Evolutionary conservation across 2,888 invertebrate species (phyloP), one percentile per base, ranked within the genome.

Genomic region (Brachylomia viminalis): DNA sequence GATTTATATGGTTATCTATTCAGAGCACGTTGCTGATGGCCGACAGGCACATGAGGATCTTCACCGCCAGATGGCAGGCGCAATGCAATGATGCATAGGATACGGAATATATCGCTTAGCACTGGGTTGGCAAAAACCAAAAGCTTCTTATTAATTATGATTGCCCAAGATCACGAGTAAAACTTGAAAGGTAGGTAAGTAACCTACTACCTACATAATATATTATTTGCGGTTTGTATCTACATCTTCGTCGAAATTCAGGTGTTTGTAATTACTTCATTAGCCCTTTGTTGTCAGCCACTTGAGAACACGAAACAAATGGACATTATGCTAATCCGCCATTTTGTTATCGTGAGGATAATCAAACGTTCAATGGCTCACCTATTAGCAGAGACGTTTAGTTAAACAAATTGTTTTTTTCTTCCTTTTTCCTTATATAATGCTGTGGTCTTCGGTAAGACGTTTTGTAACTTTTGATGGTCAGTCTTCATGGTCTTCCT

Each of bases 281-380:
- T 82, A 88, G 86, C 90, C 88, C 90, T 92, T 92, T 90, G 86
- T 91, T 89, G 84, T 86, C 76, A 76, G 56, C 38, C 77, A 85
- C 82, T 84, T 88, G 89, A 79, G 87, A 90, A 90, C 72, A 75
- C 66, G 54, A 87, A 88, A 92, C 92, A 92, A 92, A 91, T 77
- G 86, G 82, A 83, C 86, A 89, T 91, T 90, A 91, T 85, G 85
- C 74, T 87, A 87, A 88, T 87, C 58, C 72, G 58, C 69, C 42
- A 67, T 80, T 73, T 82, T 75, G 85, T 84, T 91, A 91, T 89
- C 91, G 69, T 65, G 68, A 33, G 70, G 79, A 75, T 85, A 87
- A 90, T 89, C 84, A 80, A 84, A 82, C 61, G 42, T 78, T 86
- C 62, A 78, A 82, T 80, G 79, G 73, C 79, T 81, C 72, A 82